Percentiles rank a stretch among this genome's conserved stretches.
Conservation (phyloP, 2,888 invertebrate genomes). For the Volucella inanis region DNA sequence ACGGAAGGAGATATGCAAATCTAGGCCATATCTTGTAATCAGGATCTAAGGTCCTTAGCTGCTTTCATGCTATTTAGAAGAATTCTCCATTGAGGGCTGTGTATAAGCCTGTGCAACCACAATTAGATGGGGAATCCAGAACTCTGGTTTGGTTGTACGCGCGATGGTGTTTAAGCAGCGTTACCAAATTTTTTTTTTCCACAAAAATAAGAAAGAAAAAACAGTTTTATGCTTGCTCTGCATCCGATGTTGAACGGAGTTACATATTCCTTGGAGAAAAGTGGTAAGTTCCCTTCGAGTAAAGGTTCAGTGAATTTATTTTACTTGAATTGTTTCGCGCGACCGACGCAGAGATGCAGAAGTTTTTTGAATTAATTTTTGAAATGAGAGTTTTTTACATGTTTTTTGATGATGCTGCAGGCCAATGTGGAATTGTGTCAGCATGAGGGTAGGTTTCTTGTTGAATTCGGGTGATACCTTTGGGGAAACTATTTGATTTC, state of each 20-base stretch:
- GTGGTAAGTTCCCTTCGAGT: conserved; percentile 19
- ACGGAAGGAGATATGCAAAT: conserved; percentile 59
- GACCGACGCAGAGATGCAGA: background rate
- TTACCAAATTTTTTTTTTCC: conserved; percentile 22
- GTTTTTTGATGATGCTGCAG: conserved; percentile 8
- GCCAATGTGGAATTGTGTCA: conserved; percentile 12
- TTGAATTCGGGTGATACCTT: too few relatives aligned
- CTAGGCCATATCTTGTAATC: conserved; percentile 69
- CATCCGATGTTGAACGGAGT: background rate
- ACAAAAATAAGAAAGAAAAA: too few relatives aligned
- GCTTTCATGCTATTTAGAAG: conserved; percentile 60
- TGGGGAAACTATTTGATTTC: too few relatives aligned
- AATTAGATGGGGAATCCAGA: conserved; percentile 65
- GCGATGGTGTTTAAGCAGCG: conserved; percentile 20
- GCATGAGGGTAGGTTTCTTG: background rate
- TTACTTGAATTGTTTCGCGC: conserved; percentile 36
- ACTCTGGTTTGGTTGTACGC: conserved; percentile 17
- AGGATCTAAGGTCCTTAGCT: conserved; percentile 69
- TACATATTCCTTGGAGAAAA: conserved; percentile 16
- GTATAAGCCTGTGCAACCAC: conserved; percentile 59
- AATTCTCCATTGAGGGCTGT: conserved; percentile 48
- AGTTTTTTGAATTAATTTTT: conserved; percentile 22
- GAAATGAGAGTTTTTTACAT: conserved; percentile 5
- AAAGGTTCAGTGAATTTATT: conserved; percentile 49
- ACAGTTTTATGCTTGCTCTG: too few relatives aligned